Evolutionary conservation across 2,113 vertebrate species (phyloP).

Genomic region (Bujurquina vittata): DNA sequence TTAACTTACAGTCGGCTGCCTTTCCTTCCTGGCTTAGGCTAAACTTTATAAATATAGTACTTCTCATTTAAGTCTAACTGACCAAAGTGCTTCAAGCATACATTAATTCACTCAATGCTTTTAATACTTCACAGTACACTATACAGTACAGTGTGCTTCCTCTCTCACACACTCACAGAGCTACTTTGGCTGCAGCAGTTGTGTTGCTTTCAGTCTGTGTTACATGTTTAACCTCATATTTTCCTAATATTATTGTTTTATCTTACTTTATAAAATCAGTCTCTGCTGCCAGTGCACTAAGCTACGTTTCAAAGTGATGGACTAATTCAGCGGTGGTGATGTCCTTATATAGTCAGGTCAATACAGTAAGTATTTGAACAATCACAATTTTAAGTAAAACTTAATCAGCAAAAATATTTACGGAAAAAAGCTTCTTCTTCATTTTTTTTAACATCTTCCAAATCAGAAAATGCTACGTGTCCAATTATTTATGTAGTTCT

Average conservation of each 20-base stretch:
- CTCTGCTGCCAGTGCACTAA: neutral
- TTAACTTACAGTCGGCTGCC: no score
- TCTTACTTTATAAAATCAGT: neutral
- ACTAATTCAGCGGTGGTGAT: no score
- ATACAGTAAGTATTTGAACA: no score
- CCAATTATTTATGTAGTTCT: constrained; percentile 6
- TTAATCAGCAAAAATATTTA: neutral
- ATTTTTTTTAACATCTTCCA: neutral
- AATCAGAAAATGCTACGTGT: constrained; percentile 5
- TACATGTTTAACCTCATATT: neutral
- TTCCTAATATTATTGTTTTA: neutral
- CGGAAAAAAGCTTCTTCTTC: neutral
- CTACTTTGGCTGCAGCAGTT: neutral
- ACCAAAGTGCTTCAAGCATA: no score
- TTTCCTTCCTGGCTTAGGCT: no score
- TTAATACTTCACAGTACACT: no score
- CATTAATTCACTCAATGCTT: no score
- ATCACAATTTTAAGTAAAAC: neutral
- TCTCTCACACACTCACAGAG: neutral
- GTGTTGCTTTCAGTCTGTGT: neutral
- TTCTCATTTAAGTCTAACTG: no score
- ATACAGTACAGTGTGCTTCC: no score
- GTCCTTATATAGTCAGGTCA: no score
- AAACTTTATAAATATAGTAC: no score
- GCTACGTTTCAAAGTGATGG: neutral